Percentiles rank a stretch among this genome's conserved stretches.
Evolutionary conservation across 2,113 vertebrate genomes (phyloP).

Genomic region (Indicator maculatus): DNA sequence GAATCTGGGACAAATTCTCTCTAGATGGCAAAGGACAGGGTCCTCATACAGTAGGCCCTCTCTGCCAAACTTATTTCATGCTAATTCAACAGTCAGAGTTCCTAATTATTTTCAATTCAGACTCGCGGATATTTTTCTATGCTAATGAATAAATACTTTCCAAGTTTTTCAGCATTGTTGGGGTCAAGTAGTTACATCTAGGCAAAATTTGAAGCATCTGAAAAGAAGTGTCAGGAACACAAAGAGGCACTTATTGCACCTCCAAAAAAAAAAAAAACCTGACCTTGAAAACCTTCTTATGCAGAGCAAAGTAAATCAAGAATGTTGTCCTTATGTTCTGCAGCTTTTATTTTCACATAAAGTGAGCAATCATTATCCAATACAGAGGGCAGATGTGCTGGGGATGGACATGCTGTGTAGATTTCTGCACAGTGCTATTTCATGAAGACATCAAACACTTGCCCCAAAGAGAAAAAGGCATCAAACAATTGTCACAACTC

Average conservation of each 20-base stretch:
- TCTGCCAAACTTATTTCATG: background rate
- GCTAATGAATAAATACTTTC: background rate
- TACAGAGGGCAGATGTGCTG: background rate
- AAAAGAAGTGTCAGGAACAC: background rate
- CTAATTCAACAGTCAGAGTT: background rate
- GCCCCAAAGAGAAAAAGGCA: background rate
- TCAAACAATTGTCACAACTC: background rate
- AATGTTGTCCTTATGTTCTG: background rate
- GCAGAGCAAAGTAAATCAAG: background rate
- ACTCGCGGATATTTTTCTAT: background rate
- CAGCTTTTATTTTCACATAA: conserved; percentile 11
- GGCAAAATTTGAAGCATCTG: background rate
- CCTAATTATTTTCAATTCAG: background rate
- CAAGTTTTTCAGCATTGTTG: background rate
- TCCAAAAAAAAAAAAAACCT: background rate
- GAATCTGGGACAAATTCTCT: background rate
- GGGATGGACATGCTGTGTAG: background rate
- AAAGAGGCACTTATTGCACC: background rate
- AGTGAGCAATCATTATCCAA: background rate
- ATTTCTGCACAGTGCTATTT: background rate
- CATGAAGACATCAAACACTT: background rate
- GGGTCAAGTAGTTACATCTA: background rate
- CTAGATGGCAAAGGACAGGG: background rate
- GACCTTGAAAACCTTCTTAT: background rate
- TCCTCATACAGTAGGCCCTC: background rate